Conservation (phyloP, 2,797 vertebrate species). For the Anomalospiza imberbis region DNA sequence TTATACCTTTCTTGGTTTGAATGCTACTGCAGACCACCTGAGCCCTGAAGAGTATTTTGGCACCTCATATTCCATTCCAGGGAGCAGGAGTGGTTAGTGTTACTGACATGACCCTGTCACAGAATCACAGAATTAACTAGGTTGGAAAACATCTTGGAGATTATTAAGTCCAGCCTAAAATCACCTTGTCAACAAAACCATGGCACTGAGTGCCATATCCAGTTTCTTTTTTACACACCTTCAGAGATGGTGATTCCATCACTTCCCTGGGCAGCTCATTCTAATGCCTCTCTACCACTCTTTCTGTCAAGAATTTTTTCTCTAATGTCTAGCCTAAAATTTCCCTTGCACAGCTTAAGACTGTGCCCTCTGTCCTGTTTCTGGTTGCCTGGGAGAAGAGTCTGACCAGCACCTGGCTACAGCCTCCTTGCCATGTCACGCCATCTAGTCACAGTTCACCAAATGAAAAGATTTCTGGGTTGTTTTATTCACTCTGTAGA, state of each 20-base stretch:
- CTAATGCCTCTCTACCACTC: neutral
- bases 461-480: neutral
- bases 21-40: neutral
- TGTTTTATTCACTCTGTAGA: neutral
- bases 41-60: neutral
- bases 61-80: too few relatives aligned
- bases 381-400: neutral
- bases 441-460: neutral
- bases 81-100: rapidly evolving
- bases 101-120: neutral
- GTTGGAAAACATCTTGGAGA: neutral
- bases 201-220: neutral
- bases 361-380: neutral
- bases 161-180: too few relatives aligned
- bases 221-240: neutral
- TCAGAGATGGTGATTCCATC: neutral
- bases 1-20: neutral
- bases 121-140: neutral
- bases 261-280: neutral
- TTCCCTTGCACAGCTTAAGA: neutral
- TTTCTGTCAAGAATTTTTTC: neutral
- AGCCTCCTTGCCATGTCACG: too few relatives aligned
- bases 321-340: neutral
- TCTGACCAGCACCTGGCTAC: too few relatives aligned
- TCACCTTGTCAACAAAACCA: neutral